Evolutionary conservation across 2,113 vertebrate species (phyloP).

Genomic region (Gopherus evgoodei): DNA sequence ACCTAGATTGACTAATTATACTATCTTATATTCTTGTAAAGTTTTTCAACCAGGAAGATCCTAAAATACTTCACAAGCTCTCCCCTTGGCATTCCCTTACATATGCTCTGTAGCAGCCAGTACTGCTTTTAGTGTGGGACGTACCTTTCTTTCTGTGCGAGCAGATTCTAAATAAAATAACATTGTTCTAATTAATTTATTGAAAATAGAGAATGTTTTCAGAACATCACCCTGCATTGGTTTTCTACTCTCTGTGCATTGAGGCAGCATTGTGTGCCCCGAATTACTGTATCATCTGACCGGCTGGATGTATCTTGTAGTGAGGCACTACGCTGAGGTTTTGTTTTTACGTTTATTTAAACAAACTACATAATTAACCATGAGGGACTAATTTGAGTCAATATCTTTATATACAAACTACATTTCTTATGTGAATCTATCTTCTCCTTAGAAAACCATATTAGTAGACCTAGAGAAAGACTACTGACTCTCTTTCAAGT

Average conservation of each 20-base stretch:
- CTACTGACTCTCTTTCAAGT: slow-evolving; percentile 1
- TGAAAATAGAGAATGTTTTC: neutral
- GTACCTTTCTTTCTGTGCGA: neutral
- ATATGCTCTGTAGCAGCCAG: neutral
- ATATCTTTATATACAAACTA: neutral
- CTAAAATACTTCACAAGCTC: neutral
- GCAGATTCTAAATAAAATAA: slow-evolving; percentile 15
- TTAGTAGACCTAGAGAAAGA: neutral
- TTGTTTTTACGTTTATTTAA: neutral
- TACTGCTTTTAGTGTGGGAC: neutral
- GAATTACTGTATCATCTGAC: neutral
- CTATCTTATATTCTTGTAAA: neutral
- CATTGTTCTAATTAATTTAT: slow-evolving; percentile 8
- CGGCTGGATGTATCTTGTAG: neutral
- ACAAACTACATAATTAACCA: slow-evolving; percentile 1
- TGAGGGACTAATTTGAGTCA: neutral
- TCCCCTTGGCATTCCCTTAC: neutral
- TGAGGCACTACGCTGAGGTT: neutral
- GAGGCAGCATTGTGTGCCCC: neutral
- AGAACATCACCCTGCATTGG: neutral
- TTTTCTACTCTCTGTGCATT: neutral
- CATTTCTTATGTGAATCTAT: neutral
- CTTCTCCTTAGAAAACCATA: neutral
- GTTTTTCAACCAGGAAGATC: neutral
- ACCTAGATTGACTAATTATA: neutral